phyloP scores from a whole-genome alignment of 2,888 invertebrate species.

The Cephus pulcher region DNA sequence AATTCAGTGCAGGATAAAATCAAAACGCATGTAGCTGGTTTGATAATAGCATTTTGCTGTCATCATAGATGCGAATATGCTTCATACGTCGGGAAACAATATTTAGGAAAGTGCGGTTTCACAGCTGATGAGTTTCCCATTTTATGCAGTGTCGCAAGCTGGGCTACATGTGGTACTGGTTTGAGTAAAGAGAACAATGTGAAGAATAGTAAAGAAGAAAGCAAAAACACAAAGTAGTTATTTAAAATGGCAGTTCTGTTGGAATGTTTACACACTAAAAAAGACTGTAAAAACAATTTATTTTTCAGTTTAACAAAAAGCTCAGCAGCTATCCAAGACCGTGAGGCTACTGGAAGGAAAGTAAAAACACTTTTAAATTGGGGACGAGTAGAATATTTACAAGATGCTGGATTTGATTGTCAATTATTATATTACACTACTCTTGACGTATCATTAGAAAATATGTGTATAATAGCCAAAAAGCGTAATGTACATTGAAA shows the following conservation, averaged over 20 bases:
- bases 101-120: slow-evolving; percentile 71
- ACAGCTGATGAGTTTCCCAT: slow-evolving; percentile 76
- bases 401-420: slow-evolving; percentile 71
- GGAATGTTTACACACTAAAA: neutral
- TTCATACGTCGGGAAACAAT: slow-evolving; percentile 77
- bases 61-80: slow-evolving; percentile 86
- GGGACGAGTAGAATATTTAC: slow-evolving; percentile 76
- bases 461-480: slow-evolving; percentile 79
- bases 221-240: slow-evolving; percentile 15
- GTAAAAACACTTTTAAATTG: slow-evolving; percentile 84
- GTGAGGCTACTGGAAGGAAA: slow-evolving; percentile 76
- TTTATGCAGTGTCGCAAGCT: slow-evolving; percentile 85
- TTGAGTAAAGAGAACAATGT: slow-evolving; percentile 66
- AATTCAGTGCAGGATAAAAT: slow-evolving; percentile 60
- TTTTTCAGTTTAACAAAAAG: slow-evolving; percentile 15
- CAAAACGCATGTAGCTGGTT: slow-evolving; percentile 67
- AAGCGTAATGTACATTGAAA: neutral
- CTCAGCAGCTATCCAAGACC: slow-evolving; percentile 57
- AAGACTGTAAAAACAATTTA: neutral
- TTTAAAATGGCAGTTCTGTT: neutral
- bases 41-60: slow-evolving; percentile 88
- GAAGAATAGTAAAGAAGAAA: slow-evolving; percentile 10
- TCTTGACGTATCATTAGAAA: slow-evolving; percentile 78
- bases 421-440: slow-evolving; percentile 76
- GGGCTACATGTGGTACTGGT: slow-evolving; percentile 88